These are phyloP conservation scores for Pseudois nayaur DNA, from an alignment of 2,113 vertebrate species.

Conservation along the genomic window DNA sequence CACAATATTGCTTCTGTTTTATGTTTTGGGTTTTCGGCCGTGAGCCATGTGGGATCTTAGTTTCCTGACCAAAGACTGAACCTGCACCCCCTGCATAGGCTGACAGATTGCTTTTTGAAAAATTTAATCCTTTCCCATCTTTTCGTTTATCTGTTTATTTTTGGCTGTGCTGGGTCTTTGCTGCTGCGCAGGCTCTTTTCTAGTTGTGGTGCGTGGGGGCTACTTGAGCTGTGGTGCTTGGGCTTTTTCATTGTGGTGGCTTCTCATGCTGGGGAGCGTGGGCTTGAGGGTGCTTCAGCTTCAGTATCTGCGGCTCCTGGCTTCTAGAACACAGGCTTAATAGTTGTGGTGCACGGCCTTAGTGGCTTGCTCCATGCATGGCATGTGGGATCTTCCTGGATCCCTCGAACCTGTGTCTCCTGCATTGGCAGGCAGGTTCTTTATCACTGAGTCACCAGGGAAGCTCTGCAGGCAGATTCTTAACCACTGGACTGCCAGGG, in stretches of 20 bases:
- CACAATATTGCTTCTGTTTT: background rate
- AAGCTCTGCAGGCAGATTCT: background rate
- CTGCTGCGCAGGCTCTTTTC: background rate
- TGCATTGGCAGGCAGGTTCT: background rate
- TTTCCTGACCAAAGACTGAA: background rate
- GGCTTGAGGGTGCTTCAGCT: background rate
- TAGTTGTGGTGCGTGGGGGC: background rate
- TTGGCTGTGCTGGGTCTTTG: background rate
- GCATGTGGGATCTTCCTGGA: background rate
- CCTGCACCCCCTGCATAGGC: background rate
- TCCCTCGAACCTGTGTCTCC: background rate
- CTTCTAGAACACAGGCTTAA: background rate
- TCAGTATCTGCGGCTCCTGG: background rate
- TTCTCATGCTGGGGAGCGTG: background rate
- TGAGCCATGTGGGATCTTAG: background rate
- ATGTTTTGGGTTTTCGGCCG: background rate
- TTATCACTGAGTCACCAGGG: background rate
- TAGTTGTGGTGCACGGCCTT: background rate
- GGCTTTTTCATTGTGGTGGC: background rate
- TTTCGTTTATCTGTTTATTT: background rate
- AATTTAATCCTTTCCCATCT: background rate
- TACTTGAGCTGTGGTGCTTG: background rate
- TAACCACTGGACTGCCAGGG: background rate
- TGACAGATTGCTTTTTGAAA: background rate
- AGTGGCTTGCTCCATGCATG: background rate